These are phyloP conservation scores for Pempheris klunzingeri DNA, from an alignment of 2,797 vertebrate species.

Conservation along the genomic window DNA sequence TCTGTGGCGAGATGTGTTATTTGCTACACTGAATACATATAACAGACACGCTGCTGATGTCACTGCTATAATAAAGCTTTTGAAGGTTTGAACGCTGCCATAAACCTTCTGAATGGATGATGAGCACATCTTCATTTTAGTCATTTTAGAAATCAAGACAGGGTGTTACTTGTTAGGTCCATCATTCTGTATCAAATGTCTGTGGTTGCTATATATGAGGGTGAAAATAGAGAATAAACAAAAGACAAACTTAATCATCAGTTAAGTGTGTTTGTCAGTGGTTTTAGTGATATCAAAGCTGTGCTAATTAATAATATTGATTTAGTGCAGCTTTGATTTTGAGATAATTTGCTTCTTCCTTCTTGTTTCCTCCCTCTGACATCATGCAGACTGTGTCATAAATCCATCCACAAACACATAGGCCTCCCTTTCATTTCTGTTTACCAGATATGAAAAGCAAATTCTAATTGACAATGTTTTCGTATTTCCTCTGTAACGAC, in stretches of 20 bases:
- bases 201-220: background rate
- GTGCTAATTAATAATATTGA: background rate
- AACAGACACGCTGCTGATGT: conserved; percentile 40
- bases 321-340: background rate
- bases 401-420: background rate
- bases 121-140: background rate
- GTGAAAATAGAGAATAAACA: too few relatives aligned
- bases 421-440: background rate
- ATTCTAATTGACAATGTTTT: background rate
- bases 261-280: too few relatives aligned
- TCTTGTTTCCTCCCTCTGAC: too few relatives aligned
- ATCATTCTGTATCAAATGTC: background rate
- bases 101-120: background rate
- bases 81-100: background rate
- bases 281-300: background rate
- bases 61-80: conserved; percentile 25
- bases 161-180: too few relatives aligned
- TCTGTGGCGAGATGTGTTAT: conserved; percentile 28
- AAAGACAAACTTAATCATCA: too few relatives aligned
- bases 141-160: background rate
- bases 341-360: too few relatives aligned
- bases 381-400: background rate
- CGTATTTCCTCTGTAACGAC: background rate
- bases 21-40: conserved; percentile 27
- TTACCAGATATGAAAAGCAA: background rate